A percentile compares a stretch with the other conserved stretches of the same genome.
Evolutionary conservation across 2,888 invertebrate species (phyloP).

Genomic region (Diplolepis rosae): DNA sequence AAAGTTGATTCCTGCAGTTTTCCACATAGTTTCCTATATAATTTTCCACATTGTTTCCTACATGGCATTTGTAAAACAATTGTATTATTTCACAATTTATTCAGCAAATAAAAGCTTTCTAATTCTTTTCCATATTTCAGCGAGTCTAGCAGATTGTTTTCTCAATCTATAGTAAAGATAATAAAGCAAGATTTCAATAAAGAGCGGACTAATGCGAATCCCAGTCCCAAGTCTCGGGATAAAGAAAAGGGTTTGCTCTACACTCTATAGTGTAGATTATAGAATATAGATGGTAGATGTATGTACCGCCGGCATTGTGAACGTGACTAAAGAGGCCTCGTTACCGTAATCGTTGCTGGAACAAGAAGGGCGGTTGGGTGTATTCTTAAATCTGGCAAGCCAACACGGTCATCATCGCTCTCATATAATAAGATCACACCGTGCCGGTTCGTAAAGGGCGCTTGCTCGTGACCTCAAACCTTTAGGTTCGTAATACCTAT

Average conservation of each 20-base stretch:
- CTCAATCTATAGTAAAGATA: background rate
- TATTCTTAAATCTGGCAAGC: constrained; percentile 70
- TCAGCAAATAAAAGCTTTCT: too few relatives aligned
- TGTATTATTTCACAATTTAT: too few relatives aligned
- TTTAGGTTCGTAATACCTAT: background rate
- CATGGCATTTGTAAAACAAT: too few relatives aligned
- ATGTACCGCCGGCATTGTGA: constrained; percentile 46
- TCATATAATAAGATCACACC: constrained; percentile 66
- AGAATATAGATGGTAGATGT: constrained; percentile 9
- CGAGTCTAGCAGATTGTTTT: too few relatives aligned
- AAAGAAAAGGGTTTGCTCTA: background rate
- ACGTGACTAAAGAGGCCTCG: constrained; percentile 69
- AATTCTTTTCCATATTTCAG: too few relatives aligned
- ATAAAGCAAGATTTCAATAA: background rate
- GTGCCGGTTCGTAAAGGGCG: constrained; percentile 48
- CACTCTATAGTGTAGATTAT: constrained; percentile 25
- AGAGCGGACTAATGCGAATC: background rate
- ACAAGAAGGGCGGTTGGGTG: constrained; percentile 40
- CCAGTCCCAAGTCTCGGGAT: background rate
- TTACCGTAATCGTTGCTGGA: constrained; percentile 66
- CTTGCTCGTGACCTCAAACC: constrained; percentile 44
- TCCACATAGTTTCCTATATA: too few relatives aligned
- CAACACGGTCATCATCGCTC: constrained; percentile 68
- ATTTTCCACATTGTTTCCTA: too few relatives aligned
- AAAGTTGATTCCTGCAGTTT: too few relatives aligned